Evolutionary conservation across 2,888 invertebrate genomes (phyloP), one percentile per base, ranked within the genome.

Genomic region (Lamproptera curius): DNA sequence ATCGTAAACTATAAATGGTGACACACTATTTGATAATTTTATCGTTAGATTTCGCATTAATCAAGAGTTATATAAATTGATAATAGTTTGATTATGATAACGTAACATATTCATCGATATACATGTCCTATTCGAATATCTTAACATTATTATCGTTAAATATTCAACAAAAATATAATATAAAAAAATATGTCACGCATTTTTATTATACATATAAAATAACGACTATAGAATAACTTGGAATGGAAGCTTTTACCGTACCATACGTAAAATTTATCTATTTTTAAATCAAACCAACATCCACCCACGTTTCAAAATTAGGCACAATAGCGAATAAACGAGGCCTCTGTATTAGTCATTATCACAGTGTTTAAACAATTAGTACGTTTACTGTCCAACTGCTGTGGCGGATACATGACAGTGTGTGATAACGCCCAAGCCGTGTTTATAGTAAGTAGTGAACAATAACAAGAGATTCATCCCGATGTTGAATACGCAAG

Each of bases 361-460:
- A 49, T 43, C 34, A 26, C 31, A 16, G 20, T 43, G 49, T 43
- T 39, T 31, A 35, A 44, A 43, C 49, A 49, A 43, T 48, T 48
- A 48, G 38, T 23, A 11, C 31, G 23, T 42, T 46, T 39, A 43
- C 33, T 49, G 43, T 43, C 49, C 49, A 49, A 35, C 14, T n/a
- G 31, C 47, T 2, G 20, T 16, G 40, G 46, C 46, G 48, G 43
- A 48, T 48, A 49, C 15, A 17, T 49, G 43, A 31, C 43, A 40
- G 13, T 16, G 11, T 10, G 16, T 40, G 43, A 49, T 49, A 48
- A 48, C 48, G 43, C 15, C 8, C 9, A 5, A 8, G 34, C 36
- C 11, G 15, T 20, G 16, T 20, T 5, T n/a, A n/a, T n/a, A 20
- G 20, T 20, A 20, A 20, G 20, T 20, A 6, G 20, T 6, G 20